Base-by-base conservation (phyloP, 2,888 invertebrate species). In the Anagyrus pseudococci region DNA sequence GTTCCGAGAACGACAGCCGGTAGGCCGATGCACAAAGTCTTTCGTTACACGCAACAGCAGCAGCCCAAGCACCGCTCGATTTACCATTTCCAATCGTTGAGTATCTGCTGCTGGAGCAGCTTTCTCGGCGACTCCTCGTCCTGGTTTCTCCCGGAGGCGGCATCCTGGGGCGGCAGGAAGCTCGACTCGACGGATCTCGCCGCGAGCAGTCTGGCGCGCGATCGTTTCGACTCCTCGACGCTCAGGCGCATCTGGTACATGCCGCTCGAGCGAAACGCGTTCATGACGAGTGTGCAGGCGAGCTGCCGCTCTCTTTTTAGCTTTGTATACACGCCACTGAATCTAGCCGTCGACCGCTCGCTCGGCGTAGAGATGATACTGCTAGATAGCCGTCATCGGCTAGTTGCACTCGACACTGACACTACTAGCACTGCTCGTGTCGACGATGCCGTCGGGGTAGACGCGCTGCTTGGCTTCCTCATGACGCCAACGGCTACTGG, bases 241-340 rank as follows among this genome's bases (percentile, higher is more conserved):
- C 61, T 55, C 6, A 64, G 54, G 13, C 64, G 58, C 67, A 67
- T 64, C 37, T 61, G 58, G 55, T 67, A 64, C 20, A 64, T 22
- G 37, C 64, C 61, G 40, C 41, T 61, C 47, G 63, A 64, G 10
- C 67, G 54, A 20, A 67, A 67, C 50, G 64, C 64, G 61, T 67
- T 67, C 67, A 67, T 67, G 37, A 17, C 26, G 37, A 46, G 6
- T 29, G 10, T 29, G 19, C 7, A n/a, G 19, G 44, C 44, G n/a
- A 19, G 6, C 44, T 8, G 44, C 17, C 19, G 44, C 17, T 17
- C 44, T n/a, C 44, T 8, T 6, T 17, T 44, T 19, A n/a, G n/a
- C n/a, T n/a, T n/a, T n/a, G n/a, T n/a, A n/a, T n/a, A n/a, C n/a
- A n/a, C n/a, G n/a, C n/a, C n/a, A n/a, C n/a, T n/a, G n/a, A n/a